Percentiles rank a stretch among this genome's conserved stretches.
These are phyloP conservation scores for honey bee (Apis mellifera) DNA, from an alignment of 1,140 invertebrate species.

Conservation along the genomic window DNA sequence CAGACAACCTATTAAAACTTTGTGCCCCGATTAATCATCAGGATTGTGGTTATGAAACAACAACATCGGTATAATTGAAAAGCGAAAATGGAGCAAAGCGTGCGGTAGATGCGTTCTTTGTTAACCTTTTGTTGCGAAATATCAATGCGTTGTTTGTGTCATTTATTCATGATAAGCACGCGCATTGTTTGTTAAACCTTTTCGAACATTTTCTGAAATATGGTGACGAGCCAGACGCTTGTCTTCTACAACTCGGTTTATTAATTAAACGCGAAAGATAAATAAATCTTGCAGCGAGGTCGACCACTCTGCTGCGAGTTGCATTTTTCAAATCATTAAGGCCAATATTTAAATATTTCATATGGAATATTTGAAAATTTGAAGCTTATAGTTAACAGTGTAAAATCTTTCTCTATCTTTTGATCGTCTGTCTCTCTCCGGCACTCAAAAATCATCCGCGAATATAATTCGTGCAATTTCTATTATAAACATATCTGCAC, in stretches of 20 bases:
- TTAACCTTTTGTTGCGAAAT: neutral
- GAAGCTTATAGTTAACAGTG: too few relatives aligned
- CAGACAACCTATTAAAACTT: slow-evolving; percentile 20
- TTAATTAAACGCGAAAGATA: neutral
- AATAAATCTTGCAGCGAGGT: neutral
- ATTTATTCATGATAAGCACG: neutral
- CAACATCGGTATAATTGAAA: slow-evolving; percentile 18
- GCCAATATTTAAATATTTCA: neutral
- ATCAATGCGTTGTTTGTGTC: slow-evolving; percentile 1
- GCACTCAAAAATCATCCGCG: neutral
- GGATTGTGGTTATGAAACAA: slow-evolving; percentile 25
- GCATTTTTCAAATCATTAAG: neutral
- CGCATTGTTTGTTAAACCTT: neutral
- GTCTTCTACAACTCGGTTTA: neutral
- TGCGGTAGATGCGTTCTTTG: slow-evolving; percentile 25
- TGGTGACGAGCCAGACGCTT: neutral
- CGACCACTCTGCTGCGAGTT: neutral
- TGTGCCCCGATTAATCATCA: slow-evolving; percentile 32
- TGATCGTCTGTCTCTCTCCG: neutral
- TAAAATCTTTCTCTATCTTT: too few relatives aligned
- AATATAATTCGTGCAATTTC: neutral
- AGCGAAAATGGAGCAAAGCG: slow-evolving; percentile 9
- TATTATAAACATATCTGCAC: neutral
- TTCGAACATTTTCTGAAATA: neutral
- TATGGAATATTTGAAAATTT: neutral